Evolutionary conservation across 2,888 invertebrate genomes (phyloP).

Genomic region (Brachypterus glaber): DNA sequence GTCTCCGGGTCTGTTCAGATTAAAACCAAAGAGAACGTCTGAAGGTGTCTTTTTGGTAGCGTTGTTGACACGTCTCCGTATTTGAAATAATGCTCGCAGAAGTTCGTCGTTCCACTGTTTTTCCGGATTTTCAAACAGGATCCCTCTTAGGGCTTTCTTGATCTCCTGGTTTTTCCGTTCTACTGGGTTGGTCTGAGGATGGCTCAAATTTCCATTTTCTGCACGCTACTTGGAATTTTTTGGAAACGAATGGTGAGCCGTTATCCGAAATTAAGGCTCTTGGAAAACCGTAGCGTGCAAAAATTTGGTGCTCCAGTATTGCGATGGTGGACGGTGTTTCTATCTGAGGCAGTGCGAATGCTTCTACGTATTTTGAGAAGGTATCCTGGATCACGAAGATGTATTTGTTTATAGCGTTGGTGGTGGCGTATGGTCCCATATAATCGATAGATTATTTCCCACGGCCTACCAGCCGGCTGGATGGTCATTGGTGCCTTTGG

Average conservation of each 20-base stretch:
- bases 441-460: too few relatives aligned
- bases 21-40: not conserved
- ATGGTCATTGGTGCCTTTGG: slow-evolving; percentile 3
- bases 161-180: slow-evolving; percentile 23
- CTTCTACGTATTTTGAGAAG: slow-evolving; percentile 11
- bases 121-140: slow-evolving; percentile 2
- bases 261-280: slow-evolving; percentile 12
- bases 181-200: slow-evolving; percentile 22
- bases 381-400: slow-evolving; percentile 6
- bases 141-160: slow-evolving; percentile 19
- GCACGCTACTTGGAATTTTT: not conserved
- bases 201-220: slow-evolving; percentile 12
- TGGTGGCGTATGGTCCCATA: slow-evolving; percentile 11
- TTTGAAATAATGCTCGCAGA: not conserved
- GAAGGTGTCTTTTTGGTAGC: not conserved
- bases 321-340: not conserved
- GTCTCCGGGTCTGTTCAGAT: not conserved
- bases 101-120: not conserved
- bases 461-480: not conserved
- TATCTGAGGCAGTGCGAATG: not conserved
- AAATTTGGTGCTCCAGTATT: slow-evolving; percentile 6
- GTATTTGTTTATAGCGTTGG: slow-evolving; percentile 5
- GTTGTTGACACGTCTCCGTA: not conserved
- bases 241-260: slow-evolving; percentile 4
- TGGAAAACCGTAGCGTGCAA: slow-evolving; percentile 10